Conservation (phyloP, 2,797 vertebrate species). For the Tenualosa thibaudeaui region DNA sequence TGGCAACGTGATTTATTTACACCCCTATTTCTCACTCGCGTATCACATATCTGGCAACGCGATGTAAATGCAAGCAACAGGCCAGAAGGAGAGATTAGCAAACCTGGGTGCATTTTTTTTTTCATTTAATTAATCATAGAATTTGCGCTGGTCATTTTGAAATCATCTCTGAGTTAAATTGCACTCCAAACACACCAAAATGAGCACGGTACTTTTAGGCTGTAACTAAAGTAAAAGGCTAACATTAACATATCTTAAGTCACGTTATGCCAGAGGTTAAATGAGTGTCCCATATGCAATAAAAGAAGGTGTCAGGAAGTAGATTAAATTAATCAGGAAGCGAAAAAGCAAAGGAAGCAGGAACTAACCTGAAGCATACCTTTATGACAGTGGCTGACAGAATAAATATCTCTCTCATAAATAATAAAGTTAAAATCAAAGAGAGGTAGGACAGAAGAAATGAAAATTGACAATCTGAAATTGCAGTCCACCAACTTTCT, state of each 20-base stretch:
- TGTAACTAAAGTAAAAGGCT: not conserved
- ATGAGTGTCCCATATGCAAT: not conserved
- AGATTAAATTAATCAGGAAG: not conserved
- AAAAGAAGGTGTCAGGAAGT: not conserved
- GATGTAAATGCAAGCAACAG: not conserved
- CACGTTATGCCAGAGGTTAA: not conserved
- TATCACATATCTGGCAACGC: not conserved
- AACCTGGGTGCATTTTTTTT: not conserved
- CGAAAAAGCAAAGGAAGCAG: not conserved
- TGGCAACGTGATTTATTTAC: slow-evolving; percentile 51
- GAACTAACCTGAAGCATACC: not conserved
- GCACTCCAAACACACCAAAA: not conserved
- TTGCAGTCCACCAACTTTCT: not conserved
- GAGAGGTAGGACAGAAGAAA: not conserved
- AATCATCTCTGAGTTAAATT: not conserved
- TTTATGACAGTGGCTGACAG: not conserved
- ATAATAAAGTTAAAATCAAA: not conserved
- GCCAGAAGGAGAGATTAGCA: not conserved
- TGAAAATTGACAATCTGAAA: slow-evolving; percentile 2
- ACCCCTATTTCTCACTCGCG: slow-evolving; percentile 25
- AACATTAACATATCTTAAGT: not conserved
- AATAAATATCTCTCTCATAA: not conserved
- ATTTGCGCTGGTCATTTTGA: not conserved
- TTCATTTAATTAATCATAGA: not conserved
- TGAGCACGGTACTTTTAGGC: not conserved